A percentile compares a stretch with the other conserved stretches of the same genome.
Conservation (phyloP, 2,797 vertebrate species). For the Macropus fuliginosus region DNA sequence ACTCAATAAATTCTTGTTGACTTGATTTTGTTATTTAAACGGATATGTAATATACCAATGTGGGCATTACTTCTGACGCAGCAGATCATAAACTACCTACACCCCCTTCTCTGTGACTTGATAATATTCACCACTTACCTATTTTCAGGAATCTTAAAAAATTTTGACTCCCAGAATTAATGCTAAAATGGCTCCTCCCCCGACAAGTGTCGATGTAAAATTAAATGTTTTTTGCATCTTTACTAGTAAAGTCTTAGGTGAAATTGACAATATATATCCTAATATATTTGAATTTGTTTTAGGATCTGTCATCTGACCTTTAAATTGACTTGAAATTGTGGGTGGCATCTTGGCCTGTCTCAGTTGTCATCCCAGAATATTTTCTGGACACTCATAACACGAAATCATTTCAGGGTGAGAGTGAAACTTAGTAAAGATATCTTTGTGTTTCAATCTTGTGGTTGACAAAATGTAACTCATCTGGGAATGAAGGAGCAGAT, state of each 20-base stretch:
- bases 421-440: slow-evolving; percentile 17
- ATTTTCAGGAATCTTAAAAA: not conserved
- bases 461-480: slow-evolving; percentile 1
- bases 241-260: not conserved
- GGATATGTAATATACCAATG: not conserved
- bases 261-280: not conserved
- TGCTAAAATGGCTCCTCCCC: too few relatives aligned
- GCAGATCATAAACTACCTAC: not conserved
- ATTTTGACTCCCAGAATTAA: not conserved
- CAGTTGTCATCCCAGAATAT: slow-evolving; percentile 14
- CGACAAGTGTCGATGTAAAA: not conserved
- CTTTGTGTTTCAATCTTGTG: slow-evolving; percentile 19
- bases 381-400: not conserved
- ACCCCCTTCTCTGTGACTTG: not conserved
- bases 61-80: not conserved
- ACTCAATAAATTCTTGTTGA: not conserved
- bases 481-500: slow-evolving; percentile 1
- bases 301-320: not conserved
- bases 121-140: not conserved
- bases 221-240: not conserved
- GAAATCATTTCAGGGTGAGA: slow-evolving; percentile 30
- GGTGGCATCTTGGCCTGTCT: not conserved
- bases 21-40: not conserved
- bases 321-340: slow-evolving; percentile 5
- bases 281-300: slow-evolving; percentile 1